Evolutionary conservation across 2,888 invertebrate genomes (phyloP), one percentile per base, ranked within the genome.

Genomic region (Amphimallon solstitiale): DNA sequence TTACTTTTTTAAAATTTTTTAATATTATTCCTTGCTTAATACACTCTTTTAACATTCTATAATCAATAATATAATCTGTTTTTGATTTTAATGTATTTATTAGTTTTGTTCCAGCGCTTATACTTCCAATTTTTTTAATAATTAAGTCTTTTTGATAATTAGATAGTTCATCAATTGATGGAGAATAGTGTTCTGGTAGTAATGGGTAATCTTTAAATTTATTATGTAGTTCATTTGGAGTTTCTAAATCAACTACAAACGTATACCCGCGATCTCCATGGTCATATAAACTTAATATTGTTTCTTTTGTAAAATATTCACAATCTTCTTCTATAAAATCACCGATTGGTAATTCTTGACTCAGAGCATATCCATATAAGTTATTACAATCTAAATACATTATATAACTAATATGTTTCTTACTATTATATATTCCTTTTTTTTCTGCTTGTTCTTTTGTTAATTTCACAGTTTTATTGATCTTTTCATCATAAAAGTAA

Each of bases 201-300:
- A n/a, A n/a, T n/a, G 35, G 52, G n/a, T 52, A 48, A 21, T 59
- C 43, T 59, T 59, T 59, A 38, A 59, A 40, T 59, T 40, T 43
- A 19, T 40, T 12, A 43, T 59, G 59, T 59, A 59, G 23, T 43
- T 59, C 59, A 19, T 14, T 40, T 59, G 59, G 59, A 59, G 40
- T 59, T 59, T 59, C 59, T 40, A 59, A 59, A 59, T 59, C 59
- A 59, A 40, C 59, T 59, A 59, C 21, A 43, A 59, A 59, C 19
- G 59, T 59, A 12, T 59, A 40, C 19, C 59, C 59, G 9, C 59
- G n/a, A 40, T 59, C 59, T 40, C 43, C 43, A 43, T 59, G 4
- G 12, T 59, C 21, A 19, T 9, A 21, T 59, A 59, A 59, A 40
- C 17, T 59, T 43, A 59, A 40, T 19, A 59, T 59, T 40, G 14